Base-by-base conservation (phyloP, 2,113 vertebrate species). In the Neogobius melanostomus region DNA sequence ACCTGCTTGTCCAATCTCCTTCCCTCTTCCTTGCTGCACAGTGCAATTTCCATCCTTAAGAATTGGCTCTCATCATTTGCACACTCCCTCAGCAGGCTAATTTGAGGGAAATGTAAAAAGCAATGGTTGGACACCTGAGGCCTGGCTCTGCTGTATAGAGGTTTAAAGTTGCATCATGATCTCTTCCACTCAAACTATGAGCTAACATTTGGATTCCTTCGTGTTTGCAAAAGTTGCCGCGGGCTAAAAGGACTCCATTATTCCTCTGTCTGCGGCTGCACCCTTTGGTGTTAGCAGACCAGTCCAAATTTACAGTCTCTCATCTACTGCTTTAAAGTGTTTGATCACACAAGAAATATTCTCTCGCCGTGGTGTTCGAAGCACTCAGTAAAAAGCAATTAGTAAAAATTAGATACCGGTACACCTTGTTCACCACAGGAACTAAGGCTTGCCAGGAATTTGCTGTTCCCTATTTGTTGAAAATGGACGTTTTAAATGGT, bases 271-370 rank as follows among this genome's bases (percentile, higher is more conserved):
- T 68, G 64, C 75, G 79, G 72, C 64, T 52, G 77, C 66, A 72
- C 82, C 66, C 80, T 80, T 73, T 82, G 76, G 77, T 74, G 76
- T 83, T 82, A 72, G 84, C 67, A 77, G 66, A 76, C 82, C 70
- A 82, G 77, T 81, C 84, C 68, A 80, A 43, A 81, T 84, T 72
- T 73, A 28, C 69, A 75, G 54, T 66, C 78, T 88, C 82, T 85
- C 72, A 84, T 83, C 84, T 73, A 17, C 64, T 70, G 74, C 67
- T 68, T 77, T 74, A 76, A 83, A 80, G 64, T 81, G 56, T 66
- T 77, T 71, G 79, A 85, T 83, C 76, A 76, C 62, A 75, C 59
- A 79, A 76, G 42, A 69, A 77, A 81, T 50, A 51, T 59, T 48
- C 47, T 82, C 69, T 76, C 17, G 50, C 76, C 61, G 63, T 66